Evolutionary conservation across 2,888 invertebrate genomes (phyloP), one percentile per base, ranked within the genome.

Genomic region (Volucella bombylans): DNA sequence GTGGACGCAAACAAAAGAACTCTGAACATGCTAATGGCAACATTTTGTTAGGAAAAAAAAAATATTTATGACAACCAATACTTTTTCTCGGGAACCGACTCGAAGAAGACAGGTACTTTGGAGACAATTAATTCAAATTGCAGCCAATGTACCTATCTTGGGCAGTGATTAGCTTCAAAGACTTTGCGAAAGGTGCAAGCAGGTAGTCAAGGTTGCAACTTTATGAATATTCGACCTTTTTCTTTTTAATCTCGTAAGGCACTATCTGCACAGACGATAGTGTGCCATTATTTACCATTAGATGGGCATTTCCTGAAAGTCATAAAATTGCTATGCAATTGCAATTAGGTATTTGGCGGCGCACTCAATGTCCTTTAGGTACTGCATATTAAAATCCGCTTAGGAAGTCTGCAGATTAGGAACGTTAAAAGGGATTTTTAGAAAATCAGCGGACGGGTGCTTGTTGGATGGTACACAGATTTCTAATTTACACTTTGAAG

Each of bases 341-440:
- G 64, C 69, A 69, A 83, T 83, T 83, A 67, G 69, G 15, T 31
- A 31, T 15, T 61, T 43, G 69, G 73, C 79, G 82, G 69, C 69
- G 23, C 1, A 49, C n/a, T 59, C 18, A 49, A 15, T 45, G 12
- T 38, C 4, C 31, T 68, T 38, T 4, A 38, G 57, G 14, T 39
- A 14, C 4, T 1, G 15, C 9, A 14, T 39, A 55, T 55, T 39
- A 55, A 64, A n/a, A 50, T n/a, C 41, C 8, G 6, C 14, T 62
- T 47, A 47, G 3, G 23, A 43, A 18, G 23, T 23, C 23, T 23
- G 2, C 23, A 4, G 6, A 31, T 14, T 9, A 18, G 2, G 1
- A 38, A 15, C 4, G 4, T 15, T 31, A 43, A 38, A 47, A 38
- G 47, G 6, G 38, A 62, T 62, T 50, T 64, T 39, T 39, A 49